Evolutionary conservation across 1,140 invertebrate species (phyloP).

Genomic region (Xylocopa sonorina): DNA sequence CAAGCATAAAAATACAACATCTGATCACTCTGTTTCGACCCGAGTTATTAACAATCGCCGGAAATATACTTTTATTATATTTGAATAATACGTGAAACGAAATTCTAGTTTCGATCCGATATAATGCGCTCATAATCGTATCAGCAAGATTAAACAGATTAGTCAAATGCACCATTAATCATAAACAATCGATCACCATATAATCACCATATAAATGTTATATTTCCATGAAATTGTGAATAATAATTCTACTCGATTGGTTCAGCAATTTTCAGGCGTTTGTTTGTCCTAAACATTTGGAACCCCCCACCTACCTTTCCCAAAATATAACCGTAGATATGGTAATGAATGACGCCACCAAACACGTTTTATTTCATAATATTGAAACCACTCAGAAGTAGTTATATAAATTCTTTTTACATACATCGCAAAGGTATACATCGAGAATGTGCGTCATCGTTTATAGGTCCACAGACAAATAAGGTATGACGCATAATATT

Average conservation of each 20-base stretch:
- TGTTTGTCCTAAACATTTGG: neutral
- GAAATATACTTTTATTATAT: no score
- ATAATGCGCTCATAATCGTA: slow-evolving; percentile 10
- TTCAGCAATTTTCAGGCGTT: neutral
- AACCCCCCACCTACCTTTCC: no score
- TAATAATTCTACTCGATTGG: neutral
- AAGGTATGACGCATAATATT: neutral
- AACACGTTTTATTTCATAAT: neutral
- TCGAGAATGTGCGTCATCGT: neutral
- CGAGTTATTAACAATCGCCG: no score
- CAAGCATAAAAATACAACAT: no score
- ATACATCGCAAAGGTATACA: neutral
- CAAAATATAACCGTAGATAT: no score
- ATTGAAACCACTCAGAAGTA: neutral
- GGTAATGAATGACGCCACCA: no score
- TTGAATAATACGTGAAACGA: no score
- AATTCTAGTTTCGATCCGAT: neutral
- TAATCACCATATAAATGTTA: neutral
- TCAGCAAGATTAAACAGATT: slow-evolving; percentile 10
- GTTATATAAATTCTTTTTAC: no score
- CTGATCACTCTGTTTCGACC: no score
- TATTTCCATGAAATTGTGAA: neutral
- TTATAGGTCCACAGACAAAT: no score
- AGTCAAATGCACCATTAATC: slow-evolving; percentile 12
- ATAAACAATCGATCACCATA: slow-evolving; percentile 28